A percentile compares a stretch with the other conserved stretches of the same genome.
These are phyloP conservation scores for Linurgus olivaceus DNA, from an alignment of 2,797 vertebrate genomes.

Conservation along the genomic window DNA sequence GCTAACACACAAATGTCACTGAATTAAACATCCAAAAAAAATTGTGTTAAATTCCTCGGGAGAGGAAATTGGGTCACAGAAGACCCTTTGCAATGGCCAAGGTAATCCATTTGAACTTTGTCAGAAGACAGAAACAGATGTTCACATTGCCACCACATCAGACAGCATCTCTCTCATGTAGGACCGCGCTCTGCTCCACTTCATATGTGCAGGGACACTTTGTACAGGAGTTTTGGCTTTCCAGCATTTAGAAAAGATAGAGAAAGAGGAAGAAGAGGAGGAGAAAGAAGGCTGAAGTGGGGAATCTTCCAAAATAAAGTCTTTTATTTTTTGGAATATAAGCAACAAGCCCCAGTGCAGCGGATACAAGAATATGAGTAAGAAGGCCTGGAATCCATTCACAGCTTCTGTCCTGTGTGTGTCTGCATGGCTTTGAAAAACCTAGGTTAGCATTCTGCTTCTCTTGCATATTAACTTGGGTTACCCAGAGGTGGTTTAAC, in stretches of 20 bases:
- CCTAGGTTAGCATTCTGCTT: not conserved
- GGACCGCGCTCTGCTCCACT: not conserved
- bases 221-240: not conserved
- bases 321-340: not conserved
- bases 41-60: not conserved
- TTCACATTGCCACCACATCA: not conserved
- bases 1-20: not conserved
- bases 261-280: not conserved
- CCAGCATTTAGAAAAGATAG: not conserved
- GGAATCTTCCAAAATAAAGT: not conserved
- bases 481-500: not conserved
- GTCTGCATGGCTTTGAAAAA: not conserved
- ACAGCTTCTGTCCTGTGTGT: not conserved
- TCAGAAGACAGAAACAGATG: not conserved
- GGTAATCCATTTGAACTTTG: not conserved
- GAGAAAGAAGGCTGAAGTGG: fast-evolving
- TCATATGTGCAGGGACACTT: fast-evolving
- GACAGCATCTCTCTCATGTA: not conserved
- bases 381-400: not conserved
- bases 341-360: not conserved
- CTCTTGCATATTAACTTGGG: not conserved
- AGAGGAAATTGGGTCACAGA: not conserved
- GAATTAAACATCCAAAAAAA: not conserved
- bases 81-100: not conserved
- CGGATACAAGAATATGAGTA: not conserved